Conservation (phyloP, 2,797 vertebrate genomes). For the Lacerta viridis region DNA sequence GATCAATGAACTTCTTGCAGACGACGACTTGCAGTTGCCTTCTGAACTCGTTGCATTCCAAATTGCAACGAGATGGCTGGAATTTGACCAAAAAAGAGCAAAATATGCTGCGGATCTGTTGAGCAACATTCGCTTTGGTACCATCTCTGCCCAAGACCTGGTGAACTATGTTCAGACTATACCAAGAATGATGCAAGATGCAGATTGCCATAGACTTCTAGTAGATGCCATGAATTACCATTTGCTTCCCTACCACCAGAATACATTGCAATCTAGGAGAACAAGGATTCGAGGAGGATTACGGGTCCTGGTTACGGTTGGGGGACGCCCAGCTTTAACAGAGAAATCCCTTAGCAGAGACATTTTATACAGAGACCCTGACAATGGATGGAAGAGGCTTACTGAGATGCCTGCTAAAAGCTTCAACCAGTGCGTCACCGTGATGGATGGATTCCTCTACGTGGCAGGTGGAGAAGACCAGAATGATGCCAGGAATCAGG, state of each 20-base stretch:
- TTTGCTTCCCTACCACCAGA: conserved; percentile 96
- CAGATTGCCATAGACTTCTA: conserved; percentile 96
- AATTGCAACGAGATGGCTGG: conserved; percentile 98
- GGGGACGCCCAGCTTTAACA: conserved; percentile 94
- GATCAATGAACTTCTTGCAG: conserved; percentile 96
- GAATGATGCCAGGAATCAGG: conserved; percentile 99
- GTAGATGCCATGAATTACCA: conserved; percentile 99
- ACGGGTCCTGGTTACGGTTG: conserved; percentile 93
- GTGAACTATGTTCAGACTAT: conserved; percentile 95
- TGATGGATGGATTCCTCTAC: conserved; percentile 98
- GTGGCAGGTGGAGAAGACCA: conserved; percentile 99
- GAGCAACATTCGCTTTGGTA: conserved; percentile 95
- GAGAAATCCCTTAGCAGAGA: conserved; percentile 99
- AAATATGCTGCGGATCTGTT: conserved; percentile 94
- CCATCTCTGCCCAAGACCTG: conserved; percentile 97
- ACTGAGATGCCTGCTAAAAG: conserved; percentile 99
- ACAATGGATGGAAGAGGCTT: conserved; percentile 95
- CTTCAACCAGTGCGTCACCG: conserved; percentile 97
- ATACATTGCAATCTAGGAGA: conserved; percentile 97
- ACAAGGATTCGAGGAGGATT: conserved; percentile 96
- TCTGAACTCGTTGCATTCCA: conserved; percentile 98
- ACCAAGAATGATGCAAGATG: conserved; percentile 98
- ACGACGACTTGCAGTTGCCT: conserved; percentile 95
- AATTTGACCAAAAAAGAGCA: conserved; percentile 97
- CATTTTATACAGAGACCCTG: conserved; percentile 93